These are phyloP conservation scores for Paragorgia papillata DNA, from an alignment of 92 coral and sea anemone species.

Conservation along the genomic window DNA sequence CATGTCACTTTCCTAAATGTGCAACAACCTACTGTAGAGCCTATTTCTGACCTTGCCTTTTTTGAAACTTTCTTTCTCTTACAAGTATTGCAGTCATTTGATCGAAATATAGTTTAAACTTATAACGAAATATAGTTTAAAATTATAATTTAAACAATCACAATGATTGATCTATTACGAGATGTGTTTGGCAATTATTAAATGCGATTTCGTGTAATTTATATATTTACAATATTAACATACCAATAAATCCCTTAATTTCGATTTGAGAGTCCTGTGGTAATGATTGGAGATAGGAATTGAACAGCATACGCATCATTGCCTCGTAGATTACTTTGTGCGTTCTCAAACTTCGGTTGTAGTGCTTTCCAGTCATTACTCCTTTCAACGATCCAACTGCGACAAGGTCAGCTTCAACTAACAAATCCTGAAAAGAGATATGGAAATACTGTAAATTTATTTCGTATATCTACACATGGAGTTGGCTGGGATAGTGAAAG, in stretches of 20 bases:
- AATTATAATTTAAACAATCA: conserved; percentile 10
- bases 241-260: conserved; percentile 34
- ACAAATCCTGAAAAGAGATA: conserved; percentile 50
- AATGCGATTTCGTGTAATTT: no score
- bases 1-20: no score
- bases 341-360: conserved; percentile 60
- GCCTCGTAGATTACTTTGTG: conserved; percentile 53
- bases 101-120: not conserved
- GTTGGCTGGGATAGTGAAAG: conserved; percentile 4
- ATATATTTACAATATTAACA: conserved; percentile 10
- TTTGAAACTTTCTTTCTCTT: not conserved
- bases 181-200: not conserved
- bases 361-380: conserved; percentile 66
- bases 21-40: not conserved
- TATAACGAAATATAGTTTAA: no score
- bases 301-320: conserved; percentile 34
- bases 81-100: not conserved
- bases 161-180: conserved; percentile 2
- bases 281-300: conserved; percentile 31
- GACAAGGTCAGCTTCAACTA: conserved; percentile 60
- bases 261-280: conserved; percentile 22
- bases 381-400: conserved; percentile 67
- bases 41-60: conserved; percentile 17
- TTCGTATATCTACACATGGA: conserved; percentile 2
- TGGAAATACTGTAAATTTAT: conserved; percentile 3